A percentile compares a stretch with the other conserved stretches of the same genome.
Evolutionary conservation across 2,888 invertebrate species (phyloP).

Genomic region (Plutella xylostella): DNA sequence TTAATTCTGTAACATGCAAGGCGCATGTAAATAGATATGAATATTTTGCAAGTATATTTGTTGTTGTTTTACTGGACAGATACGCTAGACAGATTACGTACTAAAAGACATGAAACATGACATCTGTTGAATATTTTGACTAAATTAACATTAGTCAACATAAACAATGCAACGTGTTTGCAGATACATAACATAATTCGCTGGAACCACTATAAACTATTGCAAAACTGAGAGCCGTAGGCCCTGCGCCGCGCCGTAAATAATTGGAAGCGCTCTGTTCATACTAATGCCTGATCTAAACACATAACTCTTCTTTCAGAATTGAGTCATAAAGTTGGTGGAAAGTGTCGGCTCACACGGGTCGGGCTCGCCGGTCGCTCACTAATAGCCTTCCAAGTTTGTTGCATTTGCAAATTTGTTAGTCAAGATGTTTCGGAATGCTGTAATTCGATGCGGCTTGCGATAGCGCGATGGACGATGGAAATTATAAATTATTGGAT

Average conservation of each 20-base stretch:
- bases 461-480: conserved; percentile 24
- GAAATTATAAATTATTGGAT: conserved; percentile 24
- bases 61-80: too few species aligned
- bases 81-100: too few species aligned
- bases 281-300: conserved; percentile 48
- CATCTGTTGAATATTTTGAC: too few species aligned
- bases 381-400: conserved; percentile 19
- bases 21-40: too few species aligned
- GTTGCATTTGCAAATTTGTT: conserved; percentile 24
- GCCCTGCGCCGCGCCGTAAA: conserved; percentile 40
- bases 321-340: conserved; percentile 51
- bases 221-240: conserved; percentile 37
- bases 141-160: too few species aligned
- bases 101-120: too few species aligned
- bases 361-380: too few species aligned
- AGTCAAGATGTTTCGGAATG: conserved; percentile 29
- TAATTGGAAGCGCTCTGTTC: conserved; percentile 53
- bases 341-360: conserved; percentile 20
- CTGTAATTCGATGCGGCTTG: conserved; percentile 27
- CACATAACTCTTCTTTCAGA: conserved; percentile 44
- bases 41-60: too few species aligned
- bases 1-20: too few species aligned
- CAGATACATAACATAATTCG: too few species aligned
- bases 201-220: conserved; percentile 22
- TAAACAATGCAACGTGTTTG: too few species aligned